Evolutionary conservation across 2,113 vertebrate genomes (phyloP).

Genomic region (Cranoglanis bouderius): DNA sequence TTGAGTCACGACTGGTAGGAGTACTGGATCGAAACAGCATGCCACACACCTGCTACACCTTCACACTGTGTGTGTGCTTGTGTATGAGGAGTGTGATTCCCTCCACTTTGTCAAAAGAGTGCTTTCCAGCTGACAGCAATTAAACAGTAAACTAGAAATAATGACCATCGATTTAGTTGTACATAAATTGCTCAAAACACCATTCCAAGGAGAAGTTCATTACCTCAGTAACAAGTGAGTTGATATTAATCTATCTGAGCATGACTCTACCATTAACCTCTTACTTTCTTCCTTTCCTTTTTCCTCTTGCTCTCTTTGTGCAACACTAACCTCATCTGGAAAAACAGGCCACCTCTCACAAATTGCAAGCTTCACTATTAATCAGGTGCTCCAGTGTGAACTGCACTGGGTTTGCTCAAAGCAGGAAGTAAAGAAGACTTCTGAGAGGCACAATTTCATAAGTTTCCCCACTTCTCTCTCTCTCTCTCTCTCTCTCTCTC

Average conservation of each 20-base stretch:
- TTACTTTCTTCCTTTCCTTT: constrained; percentile 27
- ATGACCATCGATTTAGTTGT: constrained; percentile 71
- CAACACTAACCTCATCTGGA: constrained; percentile 59
- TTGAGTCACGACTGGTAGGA: constrained; percentile 66
- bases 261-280: constrained; percentile 59
- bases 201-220: constrained; percentile 68
- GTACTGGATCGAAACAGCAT: constrained; percentile 57
- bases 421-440: constrained; percentile 54
- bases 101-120: constrained; percentile 63
- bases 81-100: constrained; percentile 32
- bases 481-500: not conserved
- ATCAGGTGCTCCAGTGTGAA: constrained; percentile 59
- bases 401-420: constrained; percentile 53
- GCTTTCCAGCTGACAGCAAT: constrained; percentile 72
- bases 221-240: constrained; percentile 67
- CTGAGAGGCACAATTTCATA: constrained; percentile 61
- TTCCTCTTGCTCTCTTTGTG: constrained; percentile 42
- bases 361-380: constrained; percentile 60
- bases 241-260: constrained; percentile 62
- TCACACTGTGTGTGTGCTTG: constrained; percentile 36
- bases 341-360: constrained; percentile 54
- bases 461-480: constrained; percentile 36
- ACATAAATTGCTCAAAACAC: constrained; percentile 67
- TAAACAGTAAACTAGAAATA: constrained; percentile 78
- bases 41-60: constrained; percentile 71